Conservation (phyloP, 2,888 invertebrate genomes). For the Drosophila pseudotalamancana region DNA sequence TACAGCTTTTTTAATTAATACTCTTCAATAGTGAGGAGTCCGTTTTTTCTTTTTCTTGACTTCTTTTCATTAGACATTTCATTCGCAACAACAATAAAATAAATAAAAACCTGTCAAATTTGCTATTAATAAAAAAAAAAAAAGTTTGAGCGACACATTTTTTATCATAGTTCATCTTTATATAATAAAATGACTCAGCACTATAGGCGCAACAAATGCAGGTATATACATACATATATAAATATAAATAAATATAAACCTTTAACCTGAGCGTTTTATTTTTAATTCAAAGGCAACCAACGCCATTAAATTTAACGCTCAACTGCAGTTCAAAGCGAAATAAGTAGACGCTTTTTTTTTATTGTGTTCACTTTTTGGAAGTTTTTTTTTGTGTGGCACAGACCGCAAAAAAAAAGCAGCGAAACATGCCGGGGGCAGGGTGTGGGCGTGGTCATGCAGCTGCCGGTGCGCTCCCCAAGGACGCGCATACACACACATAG, state of each 20-base stretch:
- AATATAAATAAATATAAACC: conserved; percentile 15
- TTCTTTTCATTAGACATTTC: no score
- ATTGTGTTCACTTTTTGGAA: background rate
- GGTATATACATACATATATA: background rate
- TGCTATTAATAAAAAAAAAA: no score
- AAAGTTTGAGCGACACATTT: no score
- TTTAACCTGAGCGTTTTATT: conserved; percentile 35
- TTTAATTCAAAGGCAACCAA: conserved; percentile 43
- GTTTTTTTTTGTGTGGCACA: conserved; percentile 22
- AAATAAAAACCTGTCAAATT: no score
- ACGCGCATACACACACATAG: conserved; percentile 23
- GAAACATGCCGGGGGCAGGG: conserved; percentile 12
- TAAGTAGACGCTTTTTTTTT: conserved; percentile 25
- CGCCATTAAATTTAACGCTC: conserved; percentile 45
- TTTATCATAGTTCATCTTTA: no score
- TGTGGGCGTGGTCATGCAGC: conserved; percentile 29
- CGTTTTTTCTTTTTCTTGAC: no score
- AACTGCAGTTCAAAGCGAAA: conserved; percentile 53
- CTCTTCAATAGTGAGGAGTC: no score
- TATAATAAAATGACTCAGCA: no score
- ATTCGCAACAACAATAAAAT: no score
- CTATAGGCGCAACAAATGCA: no score
- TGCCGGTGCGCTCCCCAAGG: conserved; percentile 40
- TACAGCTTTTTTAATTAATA: no score
- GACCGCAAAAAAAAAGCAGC: conserved; percentile 28